A percentile compares a stretch with the other conserved stretches of the same genome.
These are phyloP conservation scores for Ornithorhynchus anatinus DNA, from an alignment of 2,113 vertebrate genomes.

Conservation along the genomic window DNA sequence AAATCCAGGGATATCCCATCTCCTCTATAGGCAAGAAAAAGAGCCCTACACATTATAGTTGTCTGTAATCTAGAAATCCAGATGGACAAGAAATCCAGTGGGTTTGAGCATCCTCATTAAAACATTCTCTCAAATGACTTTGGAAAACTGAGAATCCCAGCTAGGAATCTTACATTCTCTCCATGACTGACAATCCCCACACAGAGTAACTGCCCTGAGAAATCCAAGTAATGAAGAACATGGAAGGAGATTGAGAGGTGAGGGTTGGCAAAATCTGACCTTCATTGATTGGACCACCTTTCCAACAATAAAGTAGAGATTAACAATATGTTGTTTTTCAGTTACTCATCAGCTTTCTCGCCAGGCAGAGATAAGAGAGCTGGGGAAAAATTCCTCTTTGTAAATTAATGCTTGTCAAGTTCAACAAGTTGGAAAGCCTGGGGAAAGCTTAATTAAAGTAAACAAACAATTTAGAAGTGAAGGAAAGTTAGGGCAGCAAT, in stretches of 20 bases:
- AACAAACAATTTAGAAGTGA: constrained; percentile 14
- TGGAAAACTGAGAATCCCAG: constrained; percentile 61
- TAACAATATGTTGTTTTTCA: background rate
- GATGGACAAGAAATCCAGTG: constrained; percentile 17
- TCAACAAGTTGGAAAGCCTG: background rate
- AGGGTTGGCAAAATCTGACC: background rate
- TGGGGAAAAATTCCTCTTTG: background rate
- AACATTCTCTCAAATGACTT: constrained; percentile 55
- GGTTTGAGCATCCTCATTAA: constrained; percentile 43
- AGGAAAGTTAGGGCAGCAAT: background rate
- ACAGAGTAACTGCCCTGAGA: constrained; percentile 37
- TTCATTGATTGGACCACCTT: constrained; percentile 12
- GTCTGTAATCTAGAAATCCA: constrained; percentile 50
- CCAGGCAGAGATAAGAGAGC: background rate
- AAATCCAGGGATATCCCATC: constrained; percentile 1
- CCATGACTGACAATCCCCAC: constrained; percentile 40
- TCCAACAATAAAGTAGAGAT: constrained; percentile 18
- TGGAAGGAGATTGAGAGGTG: background rate
- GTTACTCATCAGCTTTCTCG: background rate
- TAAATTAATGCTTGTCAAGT: constrained; percentile 8
- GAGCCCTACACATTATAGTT: background rate
- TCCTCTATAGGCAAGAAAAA: background rate
- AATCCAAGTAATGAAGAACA: constrained; percentile 28
- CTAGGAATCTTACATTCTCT: constrained; percentile 33
- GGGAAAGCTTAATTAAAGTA: constrained; percentile 36